phyloP scores from a whole-genome alignment of 2,888 invertebrate genomes.

The Agrochola lota region DNA sequence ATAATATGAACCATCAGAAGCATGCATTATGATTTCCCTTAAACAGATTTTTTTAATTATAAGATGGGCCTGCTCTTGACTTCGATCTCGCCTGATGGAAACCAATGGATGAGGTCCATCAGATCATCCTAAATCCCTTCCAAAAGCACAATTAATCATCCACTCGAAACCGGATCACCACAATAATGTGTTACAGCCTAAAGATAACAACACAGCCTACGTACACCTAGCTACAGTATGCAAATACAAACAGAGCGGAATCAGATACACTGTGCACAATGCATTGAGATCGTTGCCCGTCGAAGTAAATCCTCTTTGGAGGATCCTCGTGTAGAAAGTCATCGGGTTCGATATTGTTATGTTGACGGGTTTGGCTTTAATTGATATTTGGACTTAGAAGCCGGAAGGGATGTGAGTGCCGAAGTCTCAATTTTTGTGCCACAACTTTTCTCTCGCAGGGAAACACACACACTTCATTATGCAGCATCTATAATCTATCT shows the following conservation, averaged over 20 bases:
- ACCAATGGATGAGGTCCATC: background rate
- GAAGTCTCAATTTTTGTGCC: too few species aligned
- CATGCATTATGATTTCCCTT: background rate
- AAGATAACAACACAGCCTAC: background rate
- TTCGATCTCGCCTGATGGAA: too few species aligned
- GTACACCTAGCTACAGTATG: constrained; percentile 14
- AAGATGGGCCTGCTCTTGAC: too few species aligned
- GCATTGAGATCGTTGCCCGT: constrained; percentile 23
- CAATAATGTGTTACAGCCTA: constrained; percentile 33
- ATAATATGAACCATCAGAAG: too few species aligned
- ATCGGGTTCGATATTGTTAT: constrained; percentile 28
- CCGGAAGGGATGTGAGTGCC: too few species aligned
- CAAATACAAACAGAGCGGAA: constrained; percentile 40
- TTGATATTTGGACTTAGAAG: constrained; percentile 20
- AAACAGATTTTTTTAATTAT: background rate
- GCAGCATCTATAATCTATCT: too few species aligned
- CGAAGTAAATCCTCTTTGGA: constrained; percentile 50
- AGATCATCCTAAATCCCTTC: background rate
- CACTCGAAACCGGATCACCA: constrained; percentile 21
- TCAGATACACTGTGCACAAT: constrained; percentile 49
- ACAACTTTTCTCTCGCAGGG: too few species aligned
- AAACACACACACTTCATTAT: too few species aligned
- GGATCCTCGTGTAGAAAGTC: constrained; percentile 22
- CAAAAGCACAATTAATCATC: background rate
- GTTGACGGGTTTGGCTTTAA: constrained; percentile 24